Percentiles rank a stretch among this genome's conserved stretches.
Conservation (phyloP, 2,888 invertebrate genomes). For the Carpatolechia fugitivella region DNA sequence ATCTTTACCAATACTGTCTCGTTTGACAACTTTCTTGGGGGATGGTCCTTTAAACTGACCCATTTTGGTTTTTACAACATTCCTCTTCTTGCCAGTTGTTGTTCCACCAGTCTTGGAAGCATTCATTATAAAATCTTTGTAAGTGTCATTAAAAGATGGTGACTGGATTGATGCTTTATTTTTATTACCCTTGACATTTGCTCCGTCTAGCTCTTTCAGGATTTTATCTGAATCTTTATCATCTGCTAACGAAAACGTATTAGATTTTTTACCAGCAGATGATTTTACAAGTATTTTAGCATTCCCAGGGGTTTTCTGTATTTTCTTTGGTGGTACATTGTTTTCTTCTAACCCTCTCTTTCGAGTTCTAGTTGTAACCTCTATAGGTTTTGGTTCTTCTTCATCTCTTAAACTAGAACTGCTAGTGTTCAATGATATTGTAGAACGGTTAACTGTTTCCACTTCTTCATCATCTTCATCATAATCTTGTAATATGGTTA, state of each 20-base stretch:
- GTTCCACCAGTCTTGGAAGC: background rate
- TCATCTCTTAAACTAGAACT: background rate
- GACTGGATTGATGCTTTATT: conserved; percentile 22
- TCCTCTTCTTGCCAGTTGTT: conserved; percentile 30
- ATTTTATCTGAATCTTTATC: conserved; percentile 18
- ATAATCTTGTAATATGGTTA: conserved; percentile 36
- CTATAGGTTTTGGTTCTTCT: background rate
- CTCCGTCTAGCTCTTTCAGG: conserved; percentile 16
- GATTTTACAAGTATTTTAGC: background rate
- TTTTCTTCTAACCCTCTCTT: background rate
- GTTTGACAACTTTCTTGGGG: conserved; percentile 25
- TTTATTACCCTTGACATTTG: conserved; percentile 14
- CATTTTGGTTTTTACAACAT: conserved; percentile 48
- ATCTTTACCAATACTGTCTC: conserved; percentile 27
- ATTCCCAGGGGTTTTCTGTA: background rate
- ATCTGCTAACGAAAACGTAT: conserved; percentile 29
- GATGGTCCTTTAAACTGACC: conserved; percentile 44
- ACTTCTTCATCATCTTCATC: conserved; percentile 26
- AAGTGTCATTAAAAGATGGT: conserved; percentile 53
- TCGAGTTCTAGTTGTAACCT: background rate
- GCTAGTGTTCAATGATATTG: background rate
- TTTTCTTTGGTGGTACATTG: background rate
- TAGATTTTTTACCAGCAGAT: conserved; percentile 12
- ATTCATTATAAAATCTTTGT: conserved; percentile 49
- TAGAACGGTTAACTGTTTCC: background rate